phyloP scores from a whole-genome alignment of 2,797 vertebrate species.

The Coregonus ussuriensis region DNA sequence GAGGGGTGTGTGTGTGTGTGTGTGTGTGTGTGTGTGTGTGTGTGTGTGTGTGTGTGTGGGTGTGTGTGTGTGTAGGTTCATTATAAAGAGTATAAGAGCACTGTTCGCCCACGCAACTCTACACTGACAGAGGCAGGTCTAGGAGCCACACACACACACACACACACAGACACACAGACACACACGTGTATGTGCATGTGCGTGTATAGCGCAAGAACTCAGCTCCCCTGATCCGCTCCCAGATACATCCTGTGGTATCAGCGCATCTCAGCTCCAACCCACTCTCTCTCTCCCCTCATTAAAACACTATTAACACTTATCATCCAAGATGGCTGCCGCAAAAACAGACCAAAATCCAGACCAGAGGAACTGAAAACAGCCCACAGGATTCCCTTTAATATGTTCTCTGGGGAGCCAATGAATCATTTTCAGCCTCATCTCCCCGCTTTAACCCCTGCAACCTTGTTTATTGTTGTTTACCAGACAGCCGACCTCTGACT shows the following conservation, averaged over 20 bases:
- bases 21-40: neutral
- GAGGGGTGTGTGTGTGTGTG: neutral
- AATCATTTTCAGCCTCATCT: conserved; percentile 44
- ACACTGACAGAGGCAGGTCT: conserved; percentile 7
- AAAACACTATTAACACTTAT: conserved; percentile 14
- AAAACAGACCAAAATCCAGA: conserved; percentile 19
- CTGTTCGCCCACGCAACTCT: conserved; percentile 38
- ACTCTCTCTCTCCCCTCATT: neutral
- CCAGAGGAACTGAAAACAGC: conserved; percentile 37
- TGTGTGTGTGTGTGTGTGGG: neutral
- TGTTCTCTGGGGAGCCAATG: conserved; percentile 53
- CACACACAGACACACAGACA: conserved; percentile 9
- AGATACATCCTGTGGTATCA: conserved; percentile 6
- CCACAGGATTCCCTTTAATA: conserved; percentile 34
- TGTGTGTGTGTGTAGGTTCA: neutral
- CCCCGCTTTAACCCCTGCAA: conserved; percentile 34
- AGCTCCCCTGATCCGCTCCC: neutral
- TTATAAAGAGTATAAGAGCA: conserved; percentile 25
- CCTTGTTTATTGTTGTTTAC: conserved; percentile 43
- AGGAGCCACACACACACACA: conserved; percentile 11
- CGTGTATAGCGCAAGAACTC: conserved; percentile 2
- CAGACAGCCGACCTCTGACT: conserved; percentile 38
- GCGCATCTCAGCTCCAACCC: neutral
- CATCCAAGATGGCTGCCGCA: conserved; percentile 23
- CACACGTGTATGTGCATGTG: conserved; percentile 20